Conservation (phyloP, 2,888 invertebrate genomes). For the Microctonus aethiopoides region DNA sequence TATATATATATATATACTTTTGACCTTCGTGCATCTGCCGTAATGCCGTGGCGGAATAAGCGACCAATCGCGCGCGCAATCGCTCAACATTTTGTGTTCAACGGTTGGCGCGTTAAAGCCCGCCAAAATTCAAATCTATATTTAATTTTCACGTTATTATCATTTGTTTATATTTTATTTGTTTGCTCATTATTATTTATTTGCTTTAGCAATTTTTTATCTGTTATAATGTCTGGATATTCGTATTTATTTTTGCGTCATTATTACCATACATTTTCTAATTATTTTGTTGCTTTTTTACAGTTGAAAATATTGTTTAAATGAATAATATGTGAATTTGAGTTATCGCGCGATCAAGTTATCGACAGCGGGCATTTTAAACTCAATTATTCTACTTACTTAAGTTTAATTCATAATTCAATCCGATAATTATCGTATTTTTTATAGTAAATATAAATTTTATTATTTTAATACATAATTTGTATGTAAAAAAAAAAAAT, state of each 20-base stretch:
- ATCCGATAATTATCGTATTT: background rate
- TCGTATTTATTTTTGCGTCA: background rate
- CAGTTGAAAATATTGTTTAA: background rate
- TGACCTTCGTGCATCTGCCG: constrained; percentile 67
- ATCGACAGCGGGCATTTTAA: background rate
- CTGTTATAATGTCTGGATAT: background rate
- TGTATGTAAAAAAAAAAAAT: too few species aligned
- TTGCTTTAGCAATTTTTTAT: background rate
- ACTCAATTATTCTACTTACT: background rate
- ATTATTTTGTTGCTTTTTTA: too few species aligned
- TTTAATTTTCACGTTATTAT: too few species aligned
- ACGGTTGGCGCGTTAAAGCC: constrained; percentile 12
- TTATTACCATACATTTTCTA: background rate
- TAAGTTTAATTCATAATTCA: background rate
- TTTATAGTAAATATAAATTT: background rate
- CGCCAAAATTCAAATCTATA: constrained; percentile 23
- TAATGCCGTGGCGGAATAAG: constrained; percentile 45
- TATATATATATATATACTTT: too few species aligned
- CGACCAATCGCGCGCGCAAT: constrained; percentile 27
- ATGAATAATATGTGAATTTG: background rate
- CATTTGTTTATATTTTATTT: too few species aligned
- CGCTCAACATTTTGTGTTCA: constrained; percentile 11
- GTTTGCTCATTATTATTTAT: background rate
- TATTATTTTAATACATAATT: background rate
- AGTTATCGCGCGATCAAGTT: background rate